Evolutionary conservation across 2,113 vertebrate genomes (phyloP), one percentile per base, ranked within the genome.

Genomic region (Phocoena sinus): DNA sequence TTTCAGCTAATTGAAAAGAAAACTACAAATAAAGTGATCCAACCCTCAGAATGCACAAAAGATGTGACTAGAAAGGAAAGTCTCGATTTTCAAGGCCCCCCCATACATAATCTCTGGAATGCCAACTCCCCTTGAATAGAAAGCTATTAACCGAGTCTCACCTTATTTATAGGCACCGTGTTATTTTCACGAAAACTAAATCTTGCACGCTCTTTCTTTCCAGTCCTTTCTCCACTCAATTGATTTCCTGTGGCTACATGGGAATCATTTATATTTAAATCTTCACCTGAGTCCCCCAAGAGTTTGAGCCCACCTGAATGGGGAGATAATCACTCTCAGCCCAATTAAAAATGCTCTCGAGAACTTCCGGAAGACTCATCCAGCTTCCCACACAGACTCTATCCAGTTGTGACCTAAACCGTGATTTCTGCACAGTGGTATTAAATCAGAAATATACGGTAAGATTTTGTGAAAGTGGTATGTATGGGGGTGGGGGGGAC

Each of bases 161-260:
- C 74, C 63, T 90, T 94, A 81, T 60, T 74, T 84, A 91, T 14
- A 60, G 91, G 91, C 3, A 4, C 41, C 0, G 0, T 80, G 81
- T 77, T 65, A 67, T 67, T 84, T 65, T 95, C 89, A 94, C 85
- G 89, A 91, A 80, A 95, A 67, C 14, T 28, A 79, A 84, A 92
- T 82, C 74, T 56, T 26, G 8, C 80, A 80, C 8, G 25, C 47
- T 93, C 82, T 76, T 81, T 91, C 86, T 68, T 80, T 82, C 63
- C 84, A n/a, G 25, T 50, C 62, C 89, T 89, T 53, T 93, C 95
- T 88, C 85, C 8, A 18, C 41, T 74, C 79, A 28, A 9, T 21
- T 79, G 86, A 50, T 62, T 96, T 91, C 76, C 94, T 86, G 62
- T n/a, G 83, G 92, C 84, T 73, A 62, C 33, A 1, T 0, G n/a